Evolutionary conservation across 2,888 invertebrate genomes (phyloP), one percentile per base, ranked within the genome.

Genomic region (Zygaena filipendulae): DNA sequence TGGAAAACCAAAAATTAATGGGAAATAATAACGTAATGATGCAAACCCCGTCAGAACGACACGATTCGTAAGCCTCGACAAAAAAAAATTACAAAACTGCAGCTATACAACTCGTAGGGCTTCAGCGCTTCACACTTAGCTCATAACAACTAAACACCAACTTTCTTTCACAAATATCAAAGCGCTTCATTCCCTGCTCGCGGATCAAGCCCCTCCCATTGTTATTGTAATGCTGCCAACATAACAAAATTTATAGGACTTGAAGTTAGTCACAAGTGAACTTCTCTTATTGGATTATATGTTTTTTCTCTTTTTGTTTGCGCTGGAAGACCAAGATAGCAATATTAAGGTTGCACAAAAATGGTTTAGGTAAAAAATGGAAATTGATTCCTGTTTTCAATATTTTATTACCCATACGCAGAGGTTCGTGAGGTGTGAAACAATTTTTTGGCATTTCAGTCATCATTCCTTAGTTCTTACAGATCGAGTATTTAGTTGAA

Each of bases 211-310:
- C 53, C 59, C 67, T 46, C 68, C 70, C 64, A 74, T 75, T 77
- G 75, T 77, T 77, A 70, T 75, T 71, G 66, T 67, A 74, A 66
- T 72, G 71, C 66, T 63, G 69, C 74, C 75, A 75, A 75, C 74
- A 69, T 74, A 59, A 72, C 70, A 67, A 59, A 62, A 54, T 37
- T 32, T 60, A 49, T 55, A 48, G 52, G 57, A 41, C 46, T 55
- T 62, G 74, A 75, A 74, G 63, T 52, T 64, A 47, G 57, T 38
- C 7, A 35, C 51, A 39, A 47, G 30, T 38, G 16, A 33, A 31
- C 33, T 16, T 50, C 48, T 55, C 61, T 38, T n/a, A n/a, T n/a
- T n/a, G n/a, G n/a, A n/a, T n/a, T n/a, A n/a, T n/a, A n/a, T n/a
- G n/a, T n/a, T n/a, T n/a, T n/a, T n/a, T n/a, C n/a, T n/a, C n/a